Conservation (phyloP, 2,888 invertebrate species). For the Cactoblastis cactorum region DNA sequence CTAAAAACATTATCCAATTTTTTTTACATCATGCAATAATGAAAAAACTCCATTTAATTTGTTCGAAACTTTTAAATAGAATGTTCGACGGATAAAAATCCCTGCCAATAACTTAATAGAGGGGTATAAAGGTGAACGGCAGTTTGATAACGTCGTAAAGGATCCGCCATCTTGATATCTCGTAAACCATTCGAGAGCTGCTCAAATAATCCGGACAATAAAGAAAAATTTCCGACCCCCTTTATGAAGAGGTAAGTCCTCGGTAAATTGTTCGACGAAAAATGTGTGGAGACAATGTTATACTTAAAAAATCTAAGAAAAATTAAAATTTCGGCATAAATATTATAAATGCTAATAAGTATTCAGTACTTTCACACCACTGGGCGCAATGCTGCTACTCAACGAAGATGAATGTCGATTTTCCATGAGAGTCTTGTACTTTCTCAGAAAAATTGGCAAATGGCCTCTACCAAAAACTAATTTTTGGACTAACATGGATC, state of each 20-base stretch:
- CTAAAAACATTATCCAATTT: not conserved
- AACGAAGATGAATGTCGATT: too few species aligned
- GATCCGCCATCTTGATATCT: conserved; percentile 71
- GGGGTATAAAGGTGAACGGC: conserved; percentile 62
- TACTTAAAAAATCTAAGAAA: not conserved
- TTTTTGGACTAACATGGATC: too few species aligned
- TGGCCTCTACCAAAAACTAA: too few species aligned
- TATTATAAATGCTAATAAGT: too few species aligned
- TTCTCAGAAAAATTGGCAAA: too few species aligned
- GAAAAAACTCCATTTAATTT: conserved; percentile 11
- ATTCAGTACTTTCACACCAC: too few species aligned
- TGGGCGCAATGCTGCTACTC: too few species aligned
- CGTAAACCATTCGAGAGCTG: conserved; percentile 71
- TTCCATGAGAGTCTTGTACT: too few species aligned
- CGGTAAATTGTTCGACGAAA: conserved; percentile 63
- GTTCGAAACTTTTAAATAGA: conserved; percentile 12
- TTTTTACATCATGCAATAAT: not conserved
- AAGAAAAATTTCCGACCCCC: conserved; percentile 78
- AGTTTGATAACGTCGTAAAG: conserved; percentile 72
- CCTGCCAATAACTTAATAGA: conserved; percentile 69
- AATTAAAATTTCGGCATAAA: too few species aligned
- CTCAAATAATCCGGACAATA: conserved; percentile 77
- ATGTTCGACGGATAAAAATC: conserved; percentile 9
- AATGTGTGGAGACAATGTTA: conserved; percentile 37
- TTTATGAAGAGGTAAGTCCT: conserved; percentile 79